A percentile compares a stretch with the other conserved stretches of the same genome.
phyloP scores from a whole-genome alignment of 2,888 invertebrate species.

The Diogma glabrata region DNA sequence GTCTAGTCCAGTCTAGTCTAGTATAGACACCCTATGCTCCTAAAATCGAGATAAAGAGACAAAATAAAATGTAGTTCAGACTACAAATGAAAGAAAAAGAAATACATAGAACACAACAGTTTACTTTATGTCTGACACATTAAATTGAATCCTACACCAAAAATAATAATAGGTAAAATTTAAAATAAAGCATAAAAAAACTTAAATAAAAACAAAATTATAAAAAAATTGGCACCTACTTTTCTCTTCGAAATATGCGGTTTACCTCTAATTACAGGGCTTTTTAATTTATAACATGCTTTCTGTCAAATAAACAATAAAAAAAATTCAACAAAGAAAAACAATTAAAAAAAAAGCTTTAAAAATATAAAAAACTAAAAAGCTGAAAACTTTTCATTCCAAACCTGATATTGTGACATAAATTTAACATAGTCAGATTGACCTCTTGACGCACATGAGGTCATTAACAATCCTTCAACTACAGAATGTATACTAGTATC shows the following conservation, averaged over 20 bases:
- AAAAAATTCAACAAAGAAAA: slow-evolving; percentile 16
- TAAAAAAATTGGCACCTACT: slow-evolving; percentile 4
- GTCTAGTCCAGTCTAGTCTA: no score
- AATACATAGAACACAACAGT: no score
- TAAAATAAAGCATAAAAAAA: no score
- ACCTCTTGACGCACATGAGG: slow-evolving; percentile 30
- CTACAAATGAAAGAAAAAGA: no score
- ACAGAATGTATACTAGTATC: slow-evolving; percentile 11
- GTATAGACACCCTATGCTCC: no score
- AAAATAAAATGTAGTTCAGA: no score
- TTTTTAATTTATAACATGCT: slow-evolving; percentile 29
- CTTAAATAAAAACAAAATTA: no score
- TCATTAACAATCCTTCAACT: slow-evolving; percentile 32
- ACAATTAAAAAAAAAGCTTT: background rate
- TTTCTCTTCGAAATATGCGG: slow-evolving; percentile 11
- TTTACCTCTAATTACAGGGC: slow-evolving; percentile 27
- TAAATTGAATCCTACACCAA: no score
- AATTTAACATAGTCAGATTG: slow-evolving; percentile 31
- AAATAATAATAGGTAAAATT: no score
- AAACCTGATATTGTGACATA: slow-evolving; percentile 34
- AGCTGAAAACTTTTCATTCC: slow-evolving; percentile 6
- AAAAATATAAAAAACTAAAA: background rate
- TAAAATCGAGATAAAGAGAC: no score
- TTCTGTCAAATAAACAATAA: slow-evolving; percentile 22
- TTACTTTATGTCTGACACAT: no score